A percentile compares a stretch with the other conserved stretches of the same genome.
phyloP scores from a whole-genome alignment of 2,888 invertebrate species.

The Noctuana brunneofusca region DNA sequence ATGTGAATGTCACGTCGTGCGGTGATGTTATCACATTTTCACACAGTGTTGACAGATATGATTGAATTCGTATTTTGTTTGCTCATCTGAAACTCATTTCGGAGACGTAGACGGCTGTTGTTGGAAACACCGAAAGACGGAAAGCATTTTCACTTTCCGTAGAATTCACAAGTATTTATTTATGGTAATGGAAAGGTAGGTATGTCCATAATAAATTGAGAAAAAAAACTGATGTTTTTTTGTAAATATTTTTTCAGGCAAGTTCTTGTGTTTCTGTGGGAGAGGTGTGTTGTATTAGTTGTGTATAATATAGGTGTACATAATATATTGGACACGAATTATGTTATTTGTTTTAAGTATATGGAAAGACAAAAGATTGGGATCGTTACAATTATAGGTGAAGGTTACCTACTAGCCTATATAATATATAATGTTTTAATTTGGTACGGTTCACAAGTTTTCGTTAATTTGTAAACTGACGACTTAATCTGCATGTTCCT shows the following conservation, averaged over 20 bases:
- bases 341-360: no score
- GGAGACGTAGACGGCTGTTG: background rate
- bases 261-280: no score
- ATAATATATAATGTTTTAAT: no score
- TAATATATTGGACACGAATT: no score
- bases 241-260: background rate
- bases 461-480: no score
- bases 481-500: no score
- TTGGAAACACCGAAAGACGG: constrained; percentile 14
- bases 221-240: background rate
- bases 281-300: no score
- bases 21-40: constrained; percentile 26
- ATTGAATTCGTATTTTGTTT: constrained; percentile 41
- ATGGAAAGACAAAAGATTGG: no score
- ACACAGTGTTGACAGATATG: constrained; percentile 36
- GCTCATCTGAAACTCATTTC: constrained; percentile 34
- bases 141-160: constrained; percentile 15
- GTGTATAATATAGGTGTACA: no score
- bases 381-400: no score
- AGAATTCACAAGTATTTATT: constrained; percentile 7
- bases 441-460: no score
- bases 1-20: constrained; percentile 18
- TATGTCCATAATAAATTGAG: background rate
- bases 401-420: no score
- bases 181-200: constrained; percentile 1